Percentiles rank a stretch among this genome's conserved stretches.
phyloP scores from a whole-genome alignment of 2,888 invertebrate species.

The Tiliacea citrago region DNA sequence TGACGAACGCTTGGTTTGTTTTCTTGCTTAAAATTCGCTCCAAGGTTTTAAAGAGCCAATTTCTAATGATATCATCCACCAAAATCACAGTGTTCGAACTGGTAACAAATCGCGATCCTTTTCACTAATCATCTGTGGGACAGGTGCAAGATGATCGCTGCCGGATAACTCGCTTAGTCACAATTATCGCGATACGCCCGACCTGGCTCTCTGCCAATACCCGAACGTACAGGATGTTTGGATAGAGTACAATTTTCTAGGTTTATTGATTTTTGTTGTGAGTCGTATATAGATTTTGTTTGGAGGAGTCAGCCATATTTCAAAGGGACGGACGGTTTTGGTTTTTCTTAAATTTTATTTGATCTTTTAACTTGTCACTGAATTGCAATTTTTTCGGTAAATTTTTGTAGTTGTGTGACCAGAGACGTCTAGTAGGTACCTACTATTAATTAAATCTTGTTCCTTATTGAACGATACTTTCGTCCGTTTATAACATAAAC shows the following conservation, averaged over 20 bases:
- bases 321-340: slow-evolving; percentile 18
- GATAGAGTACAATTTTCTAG: slow-evolving; percentile 45
- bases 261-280: slow-evolving; percentile 38
- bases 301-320: slow-evolving; percentile 20
- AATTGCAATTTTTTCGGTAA: neutral
- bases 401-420: neutral
- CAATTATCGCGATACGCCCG: slow-evolving; percentile 48
- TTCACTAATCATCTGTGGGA: slow-evolving; percentile 46
- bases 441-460: neutral
- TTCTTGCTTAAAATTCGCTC: too few relatives aligned
- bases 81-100: neutral
- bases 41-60: neutral
- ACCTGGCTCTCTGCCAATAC: slow-evolving; percentile 55
- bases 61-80: slow-evolving; percentile 5
- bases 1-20: too few relatives aligned
- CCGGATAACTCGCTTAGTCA: slow-evolving; percentile 56
- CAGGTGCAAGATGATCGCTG: slow-evolving; percentile 62
- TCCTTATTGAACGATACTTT: neutral
- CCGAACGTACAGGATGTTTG: slow-evolving; percentile 68
- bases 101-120: slow-evolving; percentile 27
- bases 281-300: slow-evolving; percentile 25
- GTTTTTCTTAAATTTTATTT: slow-evolving; percentile 3
- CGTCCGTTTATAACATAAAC: neutral
- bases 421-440: neutral
- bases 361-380: neutral